These are phyloP conservation scores for Periophthalmodon schlosseri DNA, from an alignment of 2,113 vertebrate genomes.

Conservation along the genomic window DNA sequence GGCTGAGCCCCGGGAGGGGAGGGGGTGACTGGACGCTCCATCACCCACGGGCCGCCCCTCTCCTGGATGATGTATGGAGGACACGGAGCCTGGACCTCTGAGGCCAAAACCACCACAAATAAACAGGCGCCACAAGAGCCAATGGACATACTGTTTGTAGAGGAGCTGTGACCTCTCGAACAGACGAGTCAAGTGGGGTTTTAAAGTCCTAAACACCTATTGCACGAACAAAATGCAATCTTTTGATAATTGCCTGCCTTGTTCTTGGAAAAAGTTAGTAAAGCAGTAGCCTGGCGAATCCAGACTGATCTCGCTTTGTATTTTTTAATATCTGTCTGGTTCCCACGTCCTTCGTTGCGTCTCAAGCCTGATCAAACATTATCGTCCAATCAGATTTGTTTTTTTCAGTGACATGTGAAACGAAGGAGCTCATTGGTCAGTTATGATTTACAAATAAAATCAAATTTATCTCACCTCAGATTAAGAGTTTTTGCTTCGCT, in stretches of 20 bases:
- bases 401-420: too few relatives aligned
- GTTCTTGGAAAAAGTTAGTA: background rate
- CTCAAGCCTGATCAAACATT: too few relatives aligned
- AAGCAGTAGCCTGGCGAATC: too few relatives aligned
- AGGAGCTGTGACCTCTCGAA: background rate
- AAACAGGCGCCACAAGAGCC: slow-evolving; percentile 23
- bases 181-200: background rate
- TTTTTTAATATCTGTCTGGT: too few relatives aligned
- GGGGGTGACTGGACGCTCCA: slow-evolving; percentile 68
- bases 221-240: background rate
- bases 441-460: too few relatives aligned
- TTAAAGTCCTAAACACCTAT: background rate
- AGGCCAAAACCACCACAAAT: slow-evolving; percentile 34
- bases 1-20: slow-evolving; percentile 52
- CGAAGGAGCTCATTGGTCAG: too few relatives aligned
- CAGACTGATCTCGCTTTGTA: too few relatives aligned
- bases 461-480: too few relatives aligned
- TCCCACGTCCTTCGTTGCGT: too few relatives aligned
- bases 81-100: slow-evolving; percentile 47
- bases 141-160: slow-evolving; percentile 5
- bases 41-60: slow-evolving; percentile 64
- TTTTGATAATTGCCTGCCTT: background rate
- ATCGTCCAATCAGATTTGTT: too few relatives aligned
- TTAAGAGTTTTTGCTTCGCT: too few relatives aligned
- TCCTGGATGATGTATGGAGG: slow-evolving; percentile 73